Percentiles rank a stretch among this genome's conserved stretches.
Conservation (phyloP, 2,113 vertebrate genomes). For the Turdus rufiventris region DNA sequence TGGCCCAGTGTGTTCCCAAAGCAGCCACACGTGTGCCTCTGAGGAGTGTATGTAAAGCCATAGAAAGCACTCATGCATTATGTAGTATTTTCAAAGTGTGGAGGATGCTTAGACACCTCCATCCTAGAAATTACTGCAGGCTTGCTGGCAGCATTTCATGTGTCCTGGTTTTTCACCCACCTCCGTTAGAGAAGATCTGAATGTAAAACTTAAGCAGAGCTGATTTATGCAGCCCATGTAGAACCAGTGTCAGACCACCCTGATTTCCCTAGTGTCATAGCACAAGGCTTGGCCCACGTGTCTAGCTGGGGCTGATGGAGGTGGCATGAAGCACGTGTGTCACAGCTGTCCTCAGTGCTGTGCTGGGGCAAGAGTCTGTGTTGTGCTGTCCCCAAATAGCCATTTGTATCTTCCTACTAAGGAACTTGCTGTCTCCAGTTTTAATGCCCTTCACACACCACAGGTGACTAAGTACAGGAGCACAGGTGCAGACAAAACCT, state of each 20-base stretch:
- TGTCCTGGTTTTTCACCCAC: slow-evolving; percentile 37
- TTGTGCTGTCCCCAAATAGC: neutral
- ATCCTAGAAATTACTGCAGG: slow-evolving; percentile 2
- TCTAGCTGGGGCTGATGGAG: neutral
- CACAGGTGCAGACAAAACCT: neutral
- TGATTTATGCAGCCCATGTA: neutral
- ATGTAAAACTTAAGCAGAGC: neutral
- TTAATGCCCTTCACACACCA: neutral
- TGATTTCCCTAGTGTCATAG: neutral
- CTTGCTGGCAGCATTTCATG: neutral
- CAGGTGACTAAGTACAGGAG: neutral
- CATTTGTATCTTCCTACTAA: neutral
- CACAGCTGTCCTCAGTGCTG: neutral
- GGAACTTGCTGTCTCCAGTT: neutral
- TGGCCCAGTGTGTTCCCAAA: neutral
- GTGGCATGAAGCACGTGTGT: neutral
- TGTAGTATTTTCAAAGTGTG: slow-evolving; percentile 40
- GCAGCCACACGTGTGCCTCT: neutral
- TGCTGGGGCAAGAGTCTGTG: neutral
- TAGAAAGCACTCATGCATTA: slow-evolving; percentile 42
- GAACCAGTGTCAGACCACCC: neutral
- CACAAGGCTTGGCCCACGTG: neutral
- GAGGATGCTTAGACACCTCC: slow-evolving; percentile 49
- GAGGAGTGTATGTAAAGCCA: slow-evolving; percentile 1
- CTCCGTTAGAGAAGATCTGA: neutral